Conservation (phyloP, 2,113 vertebrate species). For the Corythornis madagascariensis region DNA sequence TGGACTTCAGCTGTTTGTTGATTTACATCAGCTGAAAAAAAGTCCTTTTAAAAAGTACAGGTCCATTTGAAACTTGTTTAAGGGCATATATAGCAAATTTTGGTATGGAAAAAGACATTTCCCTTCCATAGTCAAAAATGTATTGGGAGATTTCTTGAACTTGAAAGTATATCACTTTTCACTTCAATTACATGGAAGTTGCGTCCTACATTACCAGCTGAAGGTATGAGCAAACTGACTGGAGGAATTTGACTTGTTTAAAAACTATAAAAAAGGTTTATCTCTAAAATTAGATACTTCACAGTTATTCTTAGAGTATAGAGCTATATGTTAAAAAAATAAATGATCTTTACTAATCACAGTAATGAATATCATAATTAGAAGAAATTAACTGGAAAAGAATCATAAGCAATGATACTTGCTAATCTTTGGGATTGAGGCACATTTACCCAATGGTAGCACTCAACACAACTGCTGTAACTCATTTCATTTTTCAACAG, state of each 20-base stretch:
- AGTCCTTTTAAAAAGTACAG: background rate
- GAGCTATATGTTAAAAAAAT: background rate
- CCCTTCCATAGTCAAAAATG: background rate
- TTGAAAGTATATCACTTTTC: background rate
- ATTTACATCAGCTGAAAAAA: background rate
- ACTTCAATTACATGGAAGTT: background rate
- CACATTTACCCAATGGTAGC: background rate
- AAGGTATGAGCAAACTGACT: background rate
- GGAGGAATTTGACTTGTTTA: background rate
- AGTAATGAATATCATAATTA: background rate
- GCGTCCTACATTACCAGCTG: background rate
- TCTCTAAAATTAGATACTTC: background rate
- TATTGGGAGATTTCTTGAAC: background rate
- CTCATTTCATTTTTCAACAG: background rate
- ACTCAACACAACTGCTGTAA: background rate
- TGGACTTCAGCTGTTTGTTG: background rate
- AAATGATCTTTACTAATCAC: background rate
- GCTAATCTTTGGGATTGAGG: background rate
- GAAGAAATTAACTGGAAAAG: background rate
- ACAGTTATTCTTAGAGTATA: background rate
- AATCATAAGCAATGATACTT: background rate
- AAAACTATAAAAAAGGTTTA: background rate
- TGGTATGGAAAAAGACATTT: background rate
- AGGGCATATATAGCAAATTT: background rate
- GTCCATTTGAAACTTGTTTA: background rate